Evolutionary conservation across 2,113 vertebrate genomes (phyloP).

Genomic region (Rhinopomastus cyanomelas): DNA sequence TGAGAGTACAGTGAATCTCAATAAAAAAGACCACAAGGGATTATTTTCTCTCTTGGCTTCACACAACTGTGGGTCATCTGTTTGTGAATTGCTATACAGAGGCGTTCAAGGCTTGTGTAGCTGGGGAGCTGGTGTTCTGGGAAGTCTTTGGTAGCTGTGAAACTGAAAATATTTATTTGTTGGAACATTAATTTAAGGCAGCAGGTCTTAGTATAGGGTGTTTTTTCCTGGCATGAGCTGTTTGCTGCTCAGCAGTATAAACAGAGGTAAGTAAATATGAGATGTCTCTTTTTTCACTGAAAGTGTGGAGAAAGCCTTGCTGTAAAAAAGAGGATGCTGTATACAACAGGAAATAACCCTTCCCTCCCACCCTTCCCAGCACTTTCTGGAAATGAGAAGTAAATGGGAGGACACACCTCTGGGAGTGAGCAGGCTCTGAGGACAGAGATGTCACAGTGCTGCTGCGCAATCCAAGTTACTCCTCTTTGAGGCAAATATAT

Average conservation of each 20-base stretch:
- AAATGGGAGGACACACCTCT: not conserved
- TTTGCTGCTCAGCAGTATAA: not conserved
- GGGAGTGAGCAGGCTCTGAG: not conserved
- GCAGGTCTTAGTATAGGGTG: not conserved
- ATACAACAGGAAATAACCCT: not conserved
- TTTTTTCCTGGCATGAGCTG: not conserved
- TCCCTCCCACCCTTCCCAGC: not conserved
- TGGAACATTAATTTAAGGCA: not conserved
- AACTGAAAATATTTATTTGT: not conserved
- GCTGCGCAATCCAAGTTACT: not conserved
- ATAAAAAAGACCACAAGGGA: not conserved
- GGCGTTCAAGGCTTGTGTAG: not conserved
- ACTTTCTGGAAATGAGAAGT: conserved; percentile 4
- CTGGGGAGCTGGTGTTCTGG: not conserved
- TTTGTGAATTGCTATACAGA: not conserved
- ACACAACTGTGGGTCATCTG: too few species aligned
- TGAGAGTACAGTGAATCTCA: not conserved
- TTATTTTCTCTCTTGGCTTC: not conserved
- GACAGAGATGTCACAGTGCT: not conserved
- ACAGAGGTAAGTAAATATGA: not conserved
- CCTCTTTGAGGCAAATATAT: not conserved
- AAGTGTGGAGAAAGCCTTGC: not conserved
- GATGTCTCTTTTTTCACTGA: not conserved
- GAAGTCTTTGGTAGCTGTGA: not conserved
- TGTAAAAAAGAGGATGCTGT: conserved; percentile 28